A percentile compares a stretch with the other conserved stretches of the same genome.
Conservation (phyloP, 2,113 vertebrate species). For the Cryptomyrus ogoouensis region DNA sequence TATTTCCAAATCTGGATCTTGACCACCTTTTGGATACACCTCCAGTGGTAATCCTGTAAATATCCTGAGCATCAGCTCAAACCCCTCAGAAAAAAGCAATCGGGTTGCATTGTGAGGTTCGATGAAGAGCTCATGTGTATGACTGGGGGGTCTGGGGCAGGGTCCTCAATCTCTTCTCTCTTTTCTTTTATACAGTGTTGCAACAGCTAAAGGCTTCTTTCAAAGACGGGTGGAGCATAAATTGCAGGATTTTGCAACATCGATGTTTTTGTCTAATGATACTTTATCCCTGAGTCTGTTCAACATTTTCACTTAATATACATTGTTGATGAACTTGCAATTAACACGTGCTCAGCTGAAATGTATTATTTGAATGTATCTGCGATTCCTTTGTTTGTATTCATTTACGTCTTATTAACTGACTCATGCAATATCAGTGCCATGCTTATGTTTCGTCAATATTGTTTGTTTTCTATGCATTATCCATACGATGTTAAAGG, state of each 20-base stretch:
- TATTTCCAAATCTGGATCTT: neutral
- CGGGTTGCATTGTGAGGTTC: neutral
- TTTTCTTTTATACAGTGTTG: neutral
- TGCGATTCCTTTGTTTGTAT: neutral
- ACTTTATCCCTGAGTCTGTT: neutral
- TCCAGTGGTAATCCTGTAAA: slow-evolving; percentile 2
- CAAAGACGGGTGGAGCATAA: neutral
- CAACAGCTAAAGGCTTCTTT: neutral
- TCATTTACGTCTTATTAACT: neutral
- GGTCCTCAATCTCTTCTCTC: neutral
- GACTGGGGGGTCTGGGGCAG: neutral
- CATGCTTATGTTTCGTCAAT: neutral
- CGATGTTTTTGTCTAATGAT: neutral
- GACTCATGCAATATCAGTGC: neutral
- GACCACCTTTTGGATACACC: neutral
- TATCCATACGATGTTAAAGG: neutral
- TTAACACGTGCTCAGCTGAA: neutral
- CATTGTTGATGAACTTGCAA: neutral
- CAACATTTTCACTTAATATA: neutral
- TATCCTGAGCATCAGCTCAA: neutral
- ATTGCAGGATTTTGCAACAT: neutral
- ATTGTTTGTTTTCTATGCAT: neutral
- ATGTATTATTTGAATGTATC: neutral
- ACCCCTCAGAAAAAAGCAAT: neutral
- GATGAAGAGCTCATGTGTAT: neutral